Conservation (phyloP, 2,797 vertebrate species). For the Cercopithecus mitis region DNA sequence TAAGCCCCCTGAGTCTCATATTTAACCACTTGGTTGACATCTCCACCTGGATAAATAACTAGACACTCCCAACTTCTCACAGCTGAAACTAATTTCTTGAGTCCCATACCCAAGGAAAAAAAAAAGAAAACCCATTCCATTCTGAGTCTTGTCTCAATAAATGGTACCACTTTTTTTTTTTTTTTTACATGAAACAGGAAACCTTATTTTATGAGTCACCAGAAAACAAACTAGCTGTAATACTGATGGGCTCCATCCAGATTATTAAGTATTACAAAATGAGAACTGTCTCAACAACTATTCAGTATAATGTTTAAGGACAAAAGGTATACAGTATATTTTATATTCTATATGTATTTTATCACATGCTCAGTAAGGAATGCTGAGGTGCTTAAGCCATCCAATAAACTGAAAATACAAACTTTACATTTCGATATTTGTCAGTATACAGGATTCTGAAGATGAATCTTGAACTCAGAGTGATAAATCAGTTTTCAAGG, state of each 20-base stretch:
- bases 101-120: not conserved
- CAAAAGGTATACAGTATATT: constrained; percentile 57
- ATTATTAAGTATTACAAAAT: constrained; percentile 53
- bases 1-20: not conserved
- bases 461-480: constrained; percentile 51
- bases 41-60: not conserved
- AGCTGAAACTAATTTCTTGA: not conserved
- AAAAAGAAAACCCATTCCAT: not conserved
- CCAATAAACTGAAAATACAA: constrained; percentile 66
- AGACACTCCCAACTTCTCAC: not conserved
- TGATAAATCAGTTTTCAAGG: constrained; percentile 92
- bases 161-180: not conserved
- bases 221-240: constrained; percentile 53
- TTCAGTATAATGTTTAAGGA: constrained; percentile 64
- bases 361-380: constrained; percentile 60
- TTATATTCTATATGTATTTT: constrained; percentile 42
- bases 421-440: constrained; percentile 57
- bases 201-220: not conserved
- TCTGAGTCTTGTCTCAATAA: not conserved
- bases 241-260: constrained; percentile 74
- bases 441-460: constrained; percentile 71
- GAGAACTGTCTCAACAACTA: constrained; percentile 47
- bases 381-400: constrained; percentile 29
- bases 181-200: not conserved
- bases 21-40: not conserved